Base-by-base conservation (phyloP, 2,888 invertebrate species). In the Ypsolopha sequella region DNA sequence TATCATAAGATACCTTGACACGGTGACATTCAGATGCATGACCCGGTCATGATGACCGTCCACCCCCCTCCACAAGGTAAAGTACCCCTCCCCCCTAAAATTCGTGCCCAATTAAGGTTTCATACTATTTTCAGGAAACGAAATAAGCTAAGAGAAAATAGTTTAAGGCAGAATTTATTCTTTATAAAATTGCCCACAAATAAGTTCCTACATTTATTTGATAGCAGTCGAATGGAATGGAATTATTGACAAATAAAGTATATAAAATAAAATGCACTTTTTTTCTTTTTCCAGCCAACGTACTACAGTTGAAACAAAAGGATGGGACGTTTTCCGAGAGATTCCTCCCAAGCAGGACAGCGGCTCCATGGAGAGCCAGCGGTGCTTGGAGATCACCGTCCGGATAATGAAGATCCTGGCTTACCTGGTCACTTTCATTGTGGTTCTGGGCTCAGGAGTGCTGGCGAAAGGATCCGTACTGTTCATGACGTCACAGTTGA, bases 281-380 rank as follows among this genome's bases (percentile, higher is more conserved):
- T 24, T 24, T 24, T 24, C 24, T 4, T 4, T 24, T 87, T 89
- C 41, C 88, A 95, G 95, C 72, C 93, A 93, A 80, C 89, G 95
- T 68, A 94, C 94, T 55, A 91, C 94, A 63, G 92, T 92, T 69
- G 95, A 95, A 77, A 94, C 94, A 63, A 95, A 95, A 92, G 94
- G 93, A 91, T 98, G 98, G 98, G 97, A 98, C 89, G 96, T 97
- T 54, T 98, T 98, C 88, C 89, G 96, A 70, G 93, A 96, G 78
- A 93, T 96, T 61, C 97, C 97, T 8, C 92, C 92, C 63, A 95
- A 95, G 80, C 91, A 92, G 80, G 95, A 95, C 81, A 93, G 93
- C 60, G 95, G 95, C 58, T 95, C 95, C 50, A 94, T 94, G 91
- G 95, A 94, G 62, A 94, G 92, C 72, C 95, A 95, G 80, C 91